A percentile compares a stretch with the other conserved stretches of the same genome.
phyloP scores from a whole-genome alignment of 2,888 invertebrate species.

The Pollenia labialis region DNA sequence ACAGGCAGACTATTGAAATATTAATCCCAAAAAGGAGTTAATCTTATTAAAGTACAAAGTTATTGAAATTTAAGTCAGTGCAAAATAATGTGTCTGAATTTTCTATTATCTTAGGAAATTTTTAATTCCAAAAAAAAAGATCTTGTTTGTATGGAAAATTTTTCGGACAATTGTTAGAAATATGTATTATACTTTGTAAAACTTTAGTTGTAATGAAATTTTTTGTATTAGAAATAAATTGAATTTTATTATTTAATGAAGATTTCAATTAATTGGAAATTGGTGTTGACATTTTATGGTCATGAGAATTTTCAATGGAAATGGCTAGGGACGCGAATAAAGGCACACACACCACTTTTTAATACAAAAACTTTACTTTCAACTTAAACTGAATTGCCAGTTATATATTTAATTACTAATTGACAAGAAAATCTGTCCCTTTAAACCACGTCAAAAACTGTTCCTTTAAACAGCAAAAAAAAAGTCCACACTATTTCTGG shows the following conservation, averaged over 20 bases:
- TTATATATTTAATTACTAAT: too few relatives aligned
- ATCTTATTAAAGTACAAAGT: constrained; percentile 2
- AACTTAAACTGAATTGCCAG: too few relatives aligned
- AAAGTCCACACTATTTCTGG: too few relatives aligned
- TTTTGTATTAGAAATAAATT: constrained; percentile 54
- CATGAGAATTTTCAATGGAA: not conserved
- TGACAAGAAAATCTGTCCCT: too few relatives aligned
- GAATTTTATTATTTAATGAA: constrained; percentile 32
- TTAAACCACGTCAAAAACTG: too few relatives aligned
- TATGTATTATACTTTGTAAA: not conserved
- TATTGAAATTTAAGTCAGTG: constrained; percentile 34
- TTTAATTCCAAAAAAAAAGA: not conserved
- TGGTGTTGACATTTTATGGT: constrained; percentile 29
- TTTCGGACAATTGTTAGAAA: not conserved
- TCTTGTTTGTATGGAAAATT: not conserved
- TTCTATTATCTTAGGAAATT: not conserved
- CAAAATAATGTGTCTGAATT: not conserved
- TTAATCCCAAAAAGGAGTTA: constrained; percentile 41
- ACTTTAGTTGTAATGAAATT: constrained; percentile 1
- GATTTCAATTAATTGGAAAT: constrained; percentile 34
- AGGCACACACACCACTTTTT: too few relatives aligned
- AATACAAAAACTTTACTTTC: too few relatives aligned
- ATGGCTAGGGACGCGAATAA: too few relatives aligned
- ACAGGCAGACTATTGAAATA: not conserved
- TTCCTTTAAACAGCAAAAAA: too few relatives aligned